phyloP scores from a whole-genome alignment of 2,797 vertebrate genomes.

The Pachyuromys duprasi region DNA sequence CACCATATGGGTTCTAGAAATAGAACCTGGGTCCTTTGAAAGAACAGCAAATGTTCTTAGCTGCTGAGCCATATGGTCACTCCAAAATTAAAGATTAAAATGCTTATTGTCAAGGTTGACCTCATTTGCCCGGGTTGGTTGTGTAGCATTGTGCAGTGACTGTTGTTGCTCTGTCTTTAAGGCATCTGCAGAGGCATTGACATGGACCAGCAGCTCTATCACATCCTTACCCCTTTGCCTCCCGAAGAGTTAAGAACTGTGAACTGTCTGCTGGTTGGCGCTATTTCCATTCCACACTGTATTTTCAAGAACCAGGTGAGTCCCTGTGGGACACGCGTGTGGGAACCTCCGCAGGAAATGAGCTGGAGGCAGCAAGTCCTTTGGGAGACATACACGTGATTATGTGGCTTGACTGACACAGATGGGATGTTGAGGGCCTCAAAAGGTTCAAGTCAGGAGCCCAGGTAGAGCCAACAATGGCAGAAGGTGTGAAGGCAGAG shows the following conservation, averaged over 20 bases:
- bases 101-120: background rate
- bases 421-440: rapidly evolving
- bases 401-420: background rate
- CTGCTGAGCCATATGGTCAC: background rate
- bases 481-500: background rate
- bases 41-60: background rate
- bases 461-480: rapidly evolving
- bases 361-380: rapidly evolving
- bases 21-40: background rate
- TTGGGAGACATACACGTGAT: background rate
- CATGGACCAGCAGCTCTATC: constrained; percentile 92
- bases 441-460: background rate
- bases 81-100: background rate
- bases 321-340: no score
- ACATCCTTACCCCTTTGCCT: constrained; percentile 92
- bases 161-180: constrained; percentile 67
- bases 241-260: constrained; percentile 91
- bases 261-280: constrained; percentile 95
- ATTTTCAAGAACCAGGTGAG: constrained; percentile 93
- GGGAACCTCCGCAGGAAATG: no score
- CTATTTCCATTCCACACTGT: constrained; percentile 90
- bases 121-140: rapidly evolving
- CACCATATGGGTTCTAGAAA: background rate
- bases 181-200: constrained; percentile 96
- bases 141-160: rapidly evolving